A percentile compares a stretch with the other conserved stretches of the same genome.
phyloP scores from a whole-genome alignment of 2,797 vertebrate genomes.

The Pangasius djambal region DNA sequence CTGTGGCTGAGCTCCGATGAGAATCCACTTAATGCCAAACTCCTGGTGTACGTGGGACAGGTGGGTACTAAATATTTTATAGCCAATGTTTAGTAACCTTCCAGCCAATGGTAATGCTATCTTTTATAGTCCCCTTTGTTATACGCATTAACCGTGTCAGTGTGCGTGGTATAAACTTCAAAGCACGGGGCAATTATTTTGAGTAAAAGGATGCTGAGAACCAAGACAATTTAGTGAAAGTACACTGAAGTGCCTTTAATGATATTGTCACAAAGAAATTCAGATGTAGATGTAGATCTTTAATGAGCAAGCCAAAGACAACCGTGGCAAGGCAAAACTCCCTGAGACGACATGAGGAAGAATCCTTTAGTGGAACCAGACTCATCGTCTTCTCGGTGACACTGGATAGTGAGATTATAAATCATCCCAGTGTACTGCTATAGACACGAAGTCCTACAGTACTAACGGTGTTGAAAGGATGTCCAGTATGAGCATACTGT shows the following conservation, averaged over 20 bases:
- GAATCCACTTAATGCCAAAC: slow-evolving; percentile 75
- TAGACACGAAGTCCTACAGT: not conserved
- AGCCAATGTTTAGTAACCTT: not conserved
- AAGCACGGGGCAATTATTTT: not conserved
- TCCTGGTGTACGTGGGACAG: slow-evolving; percentile 82
- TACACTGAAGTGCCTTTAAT: not conserved
- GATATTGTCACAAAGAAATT: not conserved
- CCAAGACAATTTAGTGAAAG: not conserved
- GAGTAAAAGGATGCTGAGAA: not conserved
- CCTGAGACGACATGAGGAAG: not conserved
- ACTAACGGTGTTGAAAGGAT: not conserved
- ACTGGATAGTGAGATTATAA: not conserved
- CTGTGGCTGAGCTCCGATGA: slow-evolving; percentile 85
- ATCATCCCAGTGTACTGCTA: not conserved
- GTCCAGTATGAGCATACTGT: not conserved
- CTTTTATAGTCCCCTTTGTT: not conserved
- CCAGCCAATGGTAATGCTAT: not conserved
- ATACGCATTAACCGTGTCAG: not conserved
- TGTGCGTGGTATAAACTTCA: not conserved
- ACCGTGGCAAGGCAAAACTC: not conserved
- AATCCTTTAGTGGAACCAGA: not conserved
- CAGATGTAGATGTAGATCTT: not conserved
- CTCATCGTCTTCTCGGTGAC: not conserved
- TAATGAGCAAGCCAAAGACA: not conserved
- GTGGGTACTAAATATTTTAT: slow-evolving; percentile 60